Evolutionary conservation across 2,888 invertebrate species (phyloP), one percentile per base, ranked within the genome.

Genomic region (Drosophila putrida): DNA sequence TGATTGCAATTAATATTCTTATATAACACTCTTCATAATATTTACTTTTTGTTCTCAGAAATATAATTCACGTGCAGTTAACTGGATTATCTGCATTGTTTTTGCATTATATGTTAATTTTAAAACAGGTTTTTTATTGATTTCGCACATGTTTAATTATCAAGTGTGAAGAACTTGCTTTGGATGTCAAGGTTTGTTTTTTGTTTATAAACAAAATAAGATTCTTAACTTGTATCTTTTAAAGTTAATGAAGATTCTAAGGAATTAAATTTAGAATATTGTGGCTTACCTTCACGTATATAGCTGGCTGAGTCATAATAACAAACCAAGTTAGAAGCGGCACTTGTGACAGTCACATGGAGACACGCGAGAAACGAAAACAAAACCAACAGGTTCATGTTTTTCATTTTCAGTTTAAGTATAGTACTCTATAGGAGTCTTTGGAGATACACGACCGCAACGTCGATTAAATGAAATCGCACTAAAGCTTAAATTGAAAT

Each of bases 231-330:
- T 20, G 31, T 46, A 9, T 15, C 31, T 47, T 2, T 47, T 5
- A 15, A 4, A 15, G 4, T 20, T 49, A 0, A 8, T 49, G 11
- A 10, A 6, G 9, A 31, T 31, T 11, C 11, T 20, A 8, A 4
- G 0, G 4, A n/a, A 20, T 6, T 8, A 8, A 4, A 25, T 49
- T 4, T 49, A 4, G 1, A 25, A n/a, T 35, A 20, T 35, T 13
- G 0, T 10, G 15, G 6, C 80, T 89, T 84, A 92, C 92, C 92
- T 90, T 91, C 91, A 27, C 92, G 90, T 27, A 88, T 87, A 53
- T 78, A 90, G 67, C 91, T 91, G 2, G 82, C 70, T 51, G 92
- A 91, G 78, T 92, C 91, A 68, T 92, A 92, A 35, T 87, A 90
- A 68, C 92, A 92, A n/a, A 92, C 77, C 50, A 92, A 66, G 66